Conservation (phyloP, 1,140 invertebrate genomes). For the Zaprionus vittiger region DNA sequence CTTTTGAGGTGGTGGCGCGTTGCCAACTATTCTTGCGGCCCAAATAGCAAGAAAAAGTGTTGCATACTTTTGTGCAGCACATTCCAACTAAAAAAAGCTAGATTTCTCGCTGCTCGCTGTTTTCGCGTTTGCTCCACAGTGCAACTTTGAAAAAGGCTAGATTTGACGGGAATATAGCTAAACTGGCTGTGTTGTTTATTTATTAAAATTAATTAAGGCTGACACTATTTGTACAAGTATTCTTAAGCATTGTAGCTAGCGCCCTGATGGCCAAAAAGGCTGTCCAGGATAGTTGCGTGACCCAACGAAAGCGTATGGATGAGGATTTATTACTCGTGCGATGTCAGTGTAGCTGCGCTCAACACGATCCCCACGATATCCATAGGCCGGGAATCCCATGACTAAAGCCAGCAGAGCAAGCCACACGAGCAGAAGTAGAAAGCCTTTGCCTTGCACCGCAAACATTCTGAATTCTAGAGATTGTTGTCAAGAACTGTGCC, state of each 20-base stretch:
- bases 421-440: conserved; percentile 47
- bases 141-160: neutral
- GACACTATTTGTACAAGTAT: neutral
- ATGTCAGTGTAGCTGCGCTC: conserved; percentile 77
- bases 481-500: conserved; percentile 51
- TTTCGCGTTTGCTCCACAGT: too few relatives aligned
- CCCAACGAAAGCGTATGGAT: conserved; percentile 67
- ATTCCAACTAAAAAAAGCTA: neutral
- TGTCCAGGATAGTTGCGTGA: conserved; percentile 67
- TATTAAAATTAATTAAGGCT: neutral
- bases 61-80: conserved; percentile 15
- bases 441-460: conserved; percentile 28
- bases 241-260: conserved; percentile 10
- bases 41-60: neutral
- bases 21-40: conserved; percentile 21
- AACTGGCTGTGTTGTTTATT: too few relatives aligned
- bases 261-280: conserved; percentile 66
- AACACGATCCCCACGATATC: conserved; percentile 31
- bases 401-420: conserved; percentile 18
- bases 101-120: too few relatives aligned
- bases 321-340: conserved; percentile 72
- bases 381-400: conserved; percentile 24
- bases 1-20: conserved; percentile 24
- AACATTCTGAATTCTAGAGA: conserved; percentile 50
- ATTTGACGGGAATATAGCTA: neutral